These are phyloP conservation scores for Aurelia sp. DNA, from an alignment of 30 jellyfish, hydroid and myxozoan species.

Conservation along the genomic window DNA sequence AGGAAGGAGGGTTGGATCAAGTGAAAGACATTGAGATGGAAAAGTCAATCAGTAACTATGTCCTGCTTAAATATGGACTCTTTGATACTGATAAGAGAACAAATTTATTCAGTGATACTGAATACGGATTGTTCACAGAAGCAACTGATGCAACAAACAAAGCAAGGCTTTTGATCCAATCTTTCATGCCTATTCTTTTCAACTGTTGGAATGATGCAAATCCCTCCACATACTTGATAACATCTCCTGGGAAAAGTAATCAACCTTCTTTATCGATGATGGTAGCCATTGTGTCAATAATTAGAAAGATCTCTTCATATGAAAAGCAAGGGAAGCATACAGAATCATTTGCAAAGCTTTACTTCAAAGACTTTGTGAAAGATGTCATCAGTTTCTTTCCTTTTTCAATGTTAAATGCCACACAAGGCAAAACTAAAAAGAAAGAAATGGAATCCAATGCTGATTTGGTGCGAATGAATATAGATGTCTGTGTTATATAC, in stretches of 20 bases:
- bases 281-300: conserved; percentile 20
- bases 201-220: conserved; percentile 83
- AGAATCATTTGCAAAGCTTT: background rate
- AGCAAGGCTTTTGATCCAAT: conserved; percentile 1
- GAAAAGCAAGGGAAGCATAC: background rate
- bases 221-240: conserved; percentile 45
- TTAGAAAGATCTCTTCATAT: conserved; percentile 5
- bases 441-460: background rate
- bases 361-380: conserved; percentile 20
- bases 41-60: background rate
- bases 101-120: background rate
- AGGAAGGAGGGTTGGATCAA: background rate
- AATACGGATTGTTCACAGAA: background rate
- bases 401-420: conserved; percentile 4
- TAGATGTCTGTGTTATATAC: conserved; percentile 36
- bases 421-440: conserved; percentile 10
- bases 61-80: conserved; percentile 5
- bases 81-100: conserved; percentile 1
- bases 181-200: conserved; percentile 69
- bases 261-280: conserved; percentile 21
- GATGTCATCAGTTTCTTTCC: conserved; percentile 38
- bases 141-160: conserved; percentile 2
- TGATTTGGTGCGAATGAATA: background rate
- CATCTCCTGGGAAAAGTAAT: conserved; percentile 15
- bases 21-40: background rate